phyloP scores from a whole-genome alignment of 1,140 invertebrate genomes.

The Aphidius gifuensis region DNA sequence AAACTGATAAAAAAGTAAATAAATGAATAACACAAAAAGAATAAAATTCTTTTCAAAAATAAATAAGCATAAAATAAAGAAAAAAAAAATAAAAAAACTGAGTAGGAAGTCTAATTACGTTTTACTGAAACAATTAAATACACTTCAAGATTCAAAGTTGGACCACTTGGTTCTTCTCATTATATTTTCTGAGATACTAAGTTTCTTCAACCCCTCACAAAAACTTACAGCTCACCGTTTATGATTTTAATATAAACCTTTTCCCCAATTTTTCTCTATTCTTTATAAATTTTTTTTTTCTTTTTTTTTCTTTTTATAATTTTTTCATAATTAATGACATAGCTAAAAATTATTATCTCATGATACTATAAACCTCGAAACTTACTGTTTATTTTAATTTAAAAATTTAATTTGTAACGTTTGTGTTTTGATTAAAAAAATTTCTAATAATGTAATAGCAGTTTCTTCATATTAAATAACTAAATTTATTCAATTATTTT shows the following conservation, averaged over 20 bases:
- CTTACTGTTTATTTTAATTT: too few relatives aligned
- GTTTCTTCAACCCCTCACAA: constrained; percentile 16
- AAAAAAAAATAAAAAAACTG: constrained; percentile 23
- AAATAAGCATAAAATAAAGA: constrained; percentile 49
- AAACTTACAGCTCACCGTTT: constrained; percentile 30
- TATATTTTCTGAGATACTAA: constrained; percentile 4
- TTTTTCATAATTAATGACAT: constrained; percentile 37
- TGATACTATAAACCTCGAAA: too few relatives aligned
- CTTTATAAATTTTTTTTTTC: constrained; percentile 2
- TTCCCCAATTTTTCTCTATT: constrained; percentile 7
- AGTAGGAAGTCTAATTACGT: constrained; percentile 28
- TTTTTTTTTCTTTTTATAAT: constrained; percentile 19
- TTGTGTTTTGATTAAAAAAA: too few relatives aligned
- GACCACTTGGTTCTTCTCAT: constrained; percentile 31
- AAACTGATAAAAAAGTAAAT: too few relatives aligned
- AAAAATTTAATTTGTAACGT: too few relatives aligned
- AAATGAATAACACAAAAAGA: not conserved
- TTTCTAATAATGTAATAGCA: too few relatives aligned
- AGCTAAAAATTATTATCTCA: constrained; percentile 50
- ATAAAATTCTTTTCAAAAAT: constrained; percentile 44
- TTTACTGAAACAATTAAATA: constrained; percentile 46
- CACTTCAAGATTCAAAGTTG: constrained; percentile 45
- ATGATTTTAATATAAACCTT: constrained; percentile 43
- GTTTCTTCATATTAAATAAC: too few relatives aligned
- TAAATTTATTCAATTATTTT: too few relatives aligned